Percentiles rank a stretch among this genome's conserved stretches.
phyloP scores from a whole-genome alignment of 2,888 invertebrate species.

The Ischnus inquisitorius region DNA sequence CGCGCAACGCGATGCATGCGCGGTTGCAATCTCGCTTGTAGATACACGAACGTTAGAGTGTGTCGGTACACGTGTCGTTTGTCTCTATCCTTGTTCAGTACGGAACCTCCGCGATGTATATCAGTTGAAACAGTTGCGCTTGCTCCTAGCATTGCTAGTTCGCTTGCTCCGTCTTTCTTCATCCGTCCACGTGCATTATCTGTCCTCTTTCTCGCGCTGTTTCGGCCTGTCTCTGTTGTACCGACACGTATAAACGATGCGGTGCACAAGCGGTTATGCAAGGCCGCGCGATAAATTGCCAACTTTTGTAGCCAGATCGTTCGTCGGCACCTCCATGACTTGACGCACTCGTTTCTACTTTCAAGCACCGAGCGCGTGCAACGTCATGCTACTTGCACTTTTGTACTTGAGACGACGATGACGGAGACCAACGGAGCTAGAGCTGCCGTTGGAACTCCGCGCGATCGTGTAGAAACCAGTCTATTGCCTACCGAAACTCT shows the following conservation, averaged over 20 bases:
- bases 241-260: background rate
- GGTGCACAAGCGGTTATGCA: slow-evolving; percentile 70
- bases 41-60: slow-evolving; percentile 44
- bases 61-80: slow-evolving; percentile 72
- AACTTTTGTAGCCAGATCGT: slow-evolving; percentile 75
- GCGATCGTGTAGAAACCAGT: background rate
- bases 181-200: background rate
- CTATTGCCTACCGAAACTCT: no score
- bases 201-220: slow-evolving; percentile 27
- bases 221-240: slow-evolving; percentile 31
- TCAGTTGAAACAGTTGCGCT: background rate
- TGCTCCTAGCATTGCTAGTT: background rate
- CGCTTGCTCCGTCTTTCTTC: background rate
- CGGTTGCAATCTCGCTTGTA: slow-evolving; percentile 21
- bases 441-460: background rate
- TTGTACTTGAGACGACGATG: background rate
- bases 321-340: slow-evolving; percentile 51
- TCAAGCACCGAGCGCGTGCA: slow-evolving; percentile 18
- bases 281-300: slow-evolving; percentile 72
- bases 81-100: slow-evolving; percentile 60
- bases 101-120: slow-evolving; percentile 34
- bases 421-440: background rate
- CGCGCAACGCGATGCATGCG: background rate
- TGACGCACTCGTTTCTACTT: slow-evolving; percentile 22
- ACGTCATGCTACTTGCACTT: slow-evolving; percentile 27